Base-by-base conservation (phyloP, 2,113 vertebrate genomes). In the Psophia crepitans region DNA sequence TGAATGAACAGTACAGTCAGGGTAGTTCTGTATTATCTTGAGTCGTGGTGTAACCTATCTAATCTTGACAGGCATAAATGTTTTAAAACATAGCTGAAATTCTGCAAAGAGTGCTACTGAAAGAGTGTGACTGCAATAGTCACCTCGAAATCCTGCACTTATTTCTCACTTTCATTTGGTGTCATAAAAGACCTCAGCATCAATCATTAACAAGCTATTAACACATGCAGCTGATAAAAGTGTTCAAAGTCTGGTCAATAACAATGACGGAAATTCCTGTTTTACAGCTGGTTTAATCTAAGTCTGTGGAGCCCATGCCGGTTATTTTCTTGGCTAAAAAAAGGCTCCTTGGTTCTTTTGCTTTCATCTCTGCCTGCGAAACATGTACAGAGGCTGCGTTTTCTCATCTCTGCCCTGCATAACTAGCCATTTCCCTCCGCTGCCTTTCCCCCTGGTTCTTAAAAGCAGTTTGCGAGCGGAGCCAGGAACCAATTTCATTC, bases 201-300 rank as follows among this genome's bases (percentile, higher is more conserved):
- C 98, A 98, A 98, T 98, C 98, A 98, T 98, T 98, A 98, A 98
- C 98, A 95, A 97, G 96, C 97, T 98, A 98, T 98, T 98, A 98
- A 98, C 98, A 98, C 97, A 88, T 97, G 96, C 95, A 97, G 96
- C 94, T 97, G 97, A 98, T 98, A 98, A 98, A 98, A 98, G 96
- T 18, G 98, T 98, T 97, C 98, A 96, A 95, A 96, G 96, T 90
- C 97, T 92, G 96, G 96, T 97, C 97, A 96, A 56, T 75, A 96
- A 68, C 98, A 98, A 94, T 92, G 97, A 97, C 82, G 95, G 97
- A 97, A 97, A 98, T 98, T 98, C 97, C 97, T 98, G 98, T 87
- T 83, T 89, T 97, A 97, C 98, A 98, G 97, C 97, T 98, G 98
- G 96, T 97, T 95, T 92, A 94, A 97, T 75, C 61, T 39, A 90